Base-by-base conservation (phyloP, 2,113 vertebrate genomes). In the Potamarius usumacintae region DNA sequence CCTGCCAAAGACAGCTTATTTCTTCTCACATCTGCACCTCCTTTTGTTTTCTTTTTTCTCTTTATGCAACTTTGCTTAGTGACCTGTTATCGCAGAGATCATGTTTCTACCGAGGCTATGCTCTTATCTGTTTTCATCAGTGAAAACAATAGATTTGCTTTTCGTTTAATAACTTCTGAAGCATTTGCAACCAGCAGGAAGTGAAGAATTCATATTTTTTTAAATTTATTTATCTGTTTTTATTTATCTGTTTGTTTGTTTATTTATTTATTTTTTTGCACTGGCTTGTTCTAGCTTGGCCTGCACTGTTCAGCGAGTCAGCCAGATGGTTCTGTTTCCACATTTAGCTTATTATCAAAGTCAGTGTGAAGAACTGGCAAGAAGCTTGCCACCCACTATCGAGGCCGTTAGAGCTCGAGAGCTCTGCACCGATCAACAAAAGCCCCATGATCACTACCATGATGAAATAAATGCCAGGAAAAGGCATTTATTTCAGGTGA, bases 311-410 rank as follows among this genome's bases (percentile, higher is more conserved):
- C 27, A 76, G 60, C 20, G 42, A 89, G 86, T 89, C 81, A 85
- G 84, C 65, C 87, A 88, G 87, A 90, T 90, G 85, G 86, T 85
- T 86, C 76, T 87, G 86, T 91, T 90, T 82, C 83, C 85, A 77
- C 82, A 85, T 88, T 89, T 85, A 91, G 88, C 88, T 88, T 82
- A 58, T n/a, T 90, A 88, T 87, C 86, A 84, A 81, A 90, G 83
- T 89, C 86, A 85, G 77, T 82, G 87, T 79, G 67, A 62, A 62
- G 57, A 86, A 62, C 85, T 84, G 86, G 88, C 86, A 74, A 30
- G 81, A 86, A 85, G 65, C 22, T 82, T 18, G 15, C 89, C 90
- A 84, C 83, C 87, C 85, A 80, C 85, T 82, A 78, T 85, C 77
- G 82, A 83, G 69, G n/a, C 30, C 62, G 53, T 85, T 85, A 67